Percentiles rank a stretch among this genome's conserved stretches.
Evolutionary conservation across 1,140 invertebrate species (phyloP).

Genomic region (Drosophila teissieri): DNA sequence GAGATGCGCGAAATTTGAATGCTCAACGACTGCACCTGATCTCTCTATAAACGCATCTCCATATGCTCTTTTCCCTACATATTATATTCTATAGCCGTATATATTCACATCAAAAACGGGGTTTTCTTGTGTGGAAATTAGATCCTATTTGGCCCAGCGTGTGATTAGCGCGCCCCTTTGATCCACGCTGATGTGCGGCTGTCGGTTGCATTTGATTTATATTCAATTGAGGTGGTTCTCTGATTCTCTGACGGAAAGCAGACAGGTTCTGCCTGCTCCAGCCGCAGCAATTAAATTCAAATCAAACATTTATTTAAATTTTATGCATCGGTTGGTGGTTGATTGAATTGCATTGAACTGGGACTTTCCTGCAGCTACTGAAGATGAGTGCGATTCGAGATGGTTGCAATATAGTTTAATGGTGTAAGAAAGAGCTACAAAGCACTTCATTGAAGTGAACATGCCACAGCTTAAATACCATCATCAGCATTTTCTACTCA

Average conservation of each 20-base stretch:
- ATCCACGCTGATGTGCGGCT: constrained; percentile 37
- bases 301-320: constrained; percentile 83
- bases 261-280: constrained; percentile 23
- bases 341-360: constrained; percentile 59
- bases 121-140: constrained; percentile 76
- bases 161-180: constrained; percentile 80
- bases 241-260: neutral
- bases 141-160: constrained; percentile 82
- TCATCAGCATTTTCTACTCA: no score
- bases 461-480: no score
- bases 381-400: constrained; percentile 19
- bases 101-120: constrained; percentile 56
- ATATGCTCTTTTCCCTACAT: constrained; percentile 21
- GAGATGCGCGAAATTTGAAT: constrained; percentile 80
- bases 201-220: constrained; percentile 73
- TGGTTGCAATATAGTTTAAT: neutral
- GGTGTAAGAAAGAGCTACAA: neutral
- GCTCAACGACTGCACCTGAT: constrained; percentile 61
- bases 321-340: constrained; percentile 77
- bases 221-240: constrained; percentile 61
- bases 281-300: constrained; percentile 76
- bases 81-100: neutral
- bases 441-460: neutral
- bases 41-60: constrained; percentile 71
- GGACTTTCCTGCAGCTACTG: constrained; percentile 11